Evolutionary conservation across 2,888 invertebrate species (phyloP).

Genomic region (Digitonthophagus gazella): DNA sequence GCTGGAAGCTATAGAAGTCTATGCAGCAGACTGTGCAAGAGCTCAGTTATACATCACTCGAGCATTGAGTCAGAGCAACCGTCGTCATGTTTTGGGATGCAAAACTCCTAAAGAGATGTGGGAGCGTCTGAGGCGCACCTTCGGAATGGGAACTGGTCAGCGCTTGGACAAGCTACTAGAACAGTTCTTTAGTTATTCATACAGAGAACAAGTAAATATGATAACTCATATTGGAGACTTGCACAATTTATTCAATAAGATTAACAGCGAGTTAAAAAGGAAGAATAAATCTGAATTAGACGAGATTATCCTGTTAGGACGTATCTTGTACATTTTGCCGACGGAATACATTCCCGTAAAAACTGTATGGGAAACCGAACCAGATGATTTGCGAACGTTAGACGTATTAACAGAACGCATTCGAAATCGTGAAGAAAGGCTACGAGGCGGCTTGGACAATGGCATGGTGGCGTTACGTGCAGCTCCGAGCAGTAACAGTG

Average conservation of each 20-base stretch:
- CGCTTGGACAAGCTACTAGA: background rate
- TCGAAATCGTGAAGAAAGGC: background rate
- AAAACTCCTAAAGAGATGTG: background rate
- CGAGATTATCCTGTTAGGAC: background rate
- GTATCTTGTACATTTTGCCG: background rate
- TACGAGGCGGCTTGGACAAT: background rate
- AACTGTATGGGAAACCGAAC: conserved; percentile 2
- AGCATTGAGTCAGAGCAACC: background rate
- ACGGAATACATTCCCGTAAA: conserved; percentile 2
- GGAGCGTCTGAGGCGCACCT: background rate
- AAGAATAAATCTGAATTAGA: background rate
- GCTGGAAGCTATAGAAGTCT: background rate
- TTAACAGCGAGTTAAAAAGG: background rate
- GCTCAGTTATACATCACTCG: conserved; percentile 2
- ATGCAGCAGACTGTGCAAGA: background rate
- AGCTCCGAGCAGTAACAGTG: background rate
- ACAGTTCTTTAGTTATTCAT: background rate
- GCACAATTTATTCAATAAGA: background rate
- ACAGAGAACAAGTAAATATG: background rate
- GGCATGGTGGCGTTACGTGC: background rate
- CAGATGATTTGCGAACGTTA: background rate
- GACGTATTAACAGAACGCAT: background rate
- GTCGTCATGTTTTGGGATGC: background rate
- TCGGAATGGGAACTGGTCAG: background rate
- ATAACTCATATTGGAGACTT: background rate